Base-by-base conservation (phyloP, 2,888 invertebrate genomes). In the Agrochola macilenta region DNA sequence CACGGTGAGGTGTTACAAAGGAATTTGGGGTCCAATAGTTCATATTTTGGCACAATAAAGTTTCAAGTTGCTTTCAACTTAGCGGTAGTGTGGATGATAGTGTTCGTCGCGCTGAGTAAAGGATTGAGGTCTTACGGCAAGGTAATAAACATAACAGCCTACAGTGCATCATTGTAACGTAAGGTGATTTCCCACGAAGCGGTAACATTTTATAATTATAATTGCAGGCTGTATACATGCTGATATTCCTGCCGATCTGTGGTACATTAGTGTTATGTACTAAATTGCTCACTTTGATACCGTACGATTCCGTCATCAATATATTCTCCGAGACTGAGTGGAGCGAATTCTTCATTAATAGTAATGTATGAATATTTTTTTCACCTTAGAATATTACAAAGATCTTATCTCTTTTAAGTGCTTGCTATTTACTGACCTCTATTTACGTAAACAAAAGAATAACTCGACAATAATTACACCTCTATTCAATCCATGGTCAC, bases 51-150 rank as follows among this genome's bases (percentile, higher is more conserved):
- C 46, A 97, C 97, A 12, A 97, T 98, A 78, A 98, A 98, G 94
- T 99, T 99, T 94, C 98, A 99, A 97, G 97, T 99, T 83, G 98
- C 99, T 5, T 99, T 99, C 95, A 99, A 99, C 94, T 96, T 99
- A 93, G 98, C 98, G 0, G 98, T 99, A 8, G 98, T 99, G 39
- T 99, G 99, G 99, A 98, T 98, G 97, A 98, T 98, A 69, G 98
- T 99, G 11, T 99, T 99, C 91, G 97, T 99, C 39, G 98, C 98
- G 65, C 97, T 99, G 39, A 98, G 99, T 93, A 99, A 98, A 97
- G 99, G 99, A 78, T 95, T 99, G 63, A 97, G 98, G 88, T 98
- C 98, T 0, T 98, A 98, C 89, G 98, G 98, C 78, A 98, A 98
- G 97, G 98, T 98, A 93, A 83, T 69, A 58, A 78, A 78, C 61